These are phyloP conservation scores for Aphelinus certus DNA, from an alignment of 1,140 invertebrate genomes.

Conservation along the genomic window DNA sequence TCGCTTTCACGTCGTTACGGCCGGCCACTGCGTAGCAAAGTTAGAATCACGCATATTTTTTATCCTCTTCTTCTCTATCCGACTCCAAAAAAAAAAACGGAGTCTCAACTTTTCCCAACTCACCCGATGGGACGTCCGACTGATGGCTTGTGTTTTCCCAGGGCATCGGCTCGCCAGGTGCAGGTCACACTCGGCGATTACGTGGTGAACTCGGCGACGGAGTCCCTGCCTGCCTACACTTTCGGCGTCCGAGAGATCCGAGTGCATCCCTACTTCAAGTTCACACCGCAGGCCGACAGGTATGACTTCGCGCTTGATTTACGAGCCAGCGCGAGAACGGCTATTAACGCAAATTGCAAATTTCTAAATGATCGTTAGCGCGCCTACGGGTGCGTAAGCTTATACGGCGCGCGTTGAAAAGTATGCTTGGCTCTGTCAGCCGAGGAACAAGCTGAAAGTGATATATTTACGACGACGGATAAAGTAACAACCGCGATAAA, in stretches of 20 bases:
- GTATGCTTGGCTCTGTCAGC: background rate
- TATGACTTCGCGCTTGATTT: constrained; percentile 39
- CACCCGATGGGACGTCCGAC: no score
- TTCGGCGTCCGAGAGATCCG: constrained; percentile 89
- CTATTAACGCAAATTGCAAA: constrained; percentile 11
- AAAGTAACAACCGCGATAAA: no score
- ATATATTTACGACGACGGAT: background rate
- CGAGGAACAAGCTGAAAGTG: background rate
- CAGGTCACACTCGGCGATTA: constrained; percentile 93
- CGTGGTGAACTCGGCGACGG: constrained; percentile 91
- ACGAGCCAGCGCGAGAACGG: background rate
- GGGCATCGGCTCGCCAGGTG: constrained; percentile 87
- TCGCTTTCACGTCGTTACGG: constrained; percentile 91
- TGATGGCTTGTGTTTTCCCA: constrained; percentile 46
- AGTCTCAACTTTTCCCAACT: no score
- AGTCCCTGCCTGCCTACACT: constrained; percentile 88
- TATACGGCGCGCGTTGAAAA: no score
- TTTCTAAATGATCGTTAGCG: constrained; percentile 14
- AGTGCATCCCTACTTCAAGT: constrained; percentile 95
- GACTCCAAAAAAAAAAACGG: background rate
- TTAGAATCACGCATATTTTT: constrained; percentile 55
- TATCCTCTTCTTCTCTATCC: background rate
- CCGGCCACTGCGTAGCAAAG: constrained; percentile 94
- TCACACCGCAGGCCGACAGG: constrained; percentile 87
- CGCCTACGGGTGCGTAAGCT: no score